Evolutionary conservation across 1,140 invertebrate species (phyloP).

Genomic region (Akabosia matsudoensis): DNA sequence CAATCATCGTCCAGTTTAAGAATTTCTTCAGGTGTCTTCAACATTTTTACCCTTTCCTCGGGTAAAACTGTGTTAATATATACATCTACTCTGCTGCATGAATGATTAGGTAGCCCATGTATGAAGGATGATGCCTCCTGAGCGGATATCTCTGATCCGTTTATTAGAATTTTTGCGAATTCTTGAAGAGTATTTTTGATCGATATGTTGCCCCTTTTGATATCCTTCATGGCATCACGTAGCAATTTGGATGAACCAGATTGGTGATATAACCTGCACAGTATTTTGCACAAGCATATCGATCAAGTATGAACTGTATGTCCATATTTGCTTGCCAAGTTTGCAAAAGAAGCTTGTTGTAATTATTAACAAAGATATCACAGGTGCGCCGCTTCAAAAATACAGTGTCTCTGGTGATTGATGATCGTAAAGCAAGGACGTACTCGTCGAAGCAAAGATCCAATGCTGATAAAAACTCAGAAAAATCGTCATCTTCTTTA

Average conservation of each 20-base stretch:
- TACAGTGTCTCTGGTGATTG: constrained; percentile 20
- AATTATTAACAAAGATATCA: constrained; percentile 47
- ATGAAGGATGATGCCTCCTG: constrained; percentile 49
- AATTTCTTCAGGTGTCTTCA: constrained; percentile 19
- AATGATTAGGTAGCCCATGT: constrained; percentile 41
- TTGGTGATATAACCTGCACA: constrained; percentile 42
- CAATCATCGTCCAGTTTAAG: not conserved
- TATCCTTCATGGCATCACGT: constrained; percentile 26
- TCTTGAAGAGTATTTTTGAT: constrained; percentile 24
- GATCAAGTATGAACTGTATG: constrained; percentile 48
- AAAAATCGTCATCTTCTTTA: constrained; percentile 15
- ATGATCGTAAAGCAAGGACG: not conserved
- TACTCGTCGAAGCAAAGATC: not conserved
- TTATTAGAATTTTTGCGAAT: constrained; percentile 16
- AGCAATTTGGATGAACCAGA: constrained; percentile 38
- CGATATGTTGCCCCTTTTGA: not conserved
- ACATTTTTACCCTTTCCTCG: not conserved
- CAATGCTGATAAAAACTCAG: not conserved
- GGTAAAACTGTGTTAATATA: constrained; percentile 37
- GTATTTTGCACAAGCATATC: constrained; percentile 46
- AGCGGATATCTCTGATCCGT: constrained; percentile 39
- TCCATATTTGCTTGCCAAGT: constrained; percentile 49
- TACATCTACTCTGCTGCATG: constrained; percentile 36
- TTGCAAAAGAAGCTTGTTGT: constrained; percentile 45
- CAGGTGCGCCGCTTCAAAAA: constrained; percentile 39